These are phyloP conservation scores for Melangyna quadrimaculata DNA, from an alignment of 2,888 invertebrate species.

Conservation along the genomic window DNA sequence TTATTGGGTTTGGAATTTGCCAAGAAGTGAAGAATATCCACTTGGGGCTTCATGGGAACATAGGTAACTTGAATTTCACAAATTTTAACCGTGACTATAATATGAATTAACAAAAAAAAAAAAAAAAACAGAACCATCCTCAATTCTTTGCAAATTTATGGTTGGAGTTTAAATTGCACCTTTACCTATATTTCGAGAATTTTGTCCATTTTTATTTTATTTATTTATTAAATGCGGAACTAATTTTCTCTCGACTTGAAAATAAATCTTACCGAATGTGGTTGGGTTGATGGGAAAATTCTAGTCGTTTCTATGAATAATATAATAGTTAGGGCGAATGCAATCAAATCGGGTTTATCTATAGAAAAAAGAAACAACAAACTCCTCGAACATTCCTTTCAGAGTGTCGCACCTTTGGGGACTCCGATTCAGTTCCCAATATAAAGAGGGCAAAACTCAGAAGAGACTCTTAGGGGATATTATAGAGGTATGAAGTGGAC, in stretches of 20 bases:
- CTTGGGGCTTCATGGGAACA: slow-evolving; percentile 73
- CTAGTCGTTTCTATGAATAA: slow-evolving; percentile 18
- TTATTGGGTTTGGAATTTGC: slow-evolving; percentile 53
- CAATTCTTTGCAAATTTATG: not conserved
- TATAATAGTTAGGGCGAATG: slow-evolving; percentile 40
- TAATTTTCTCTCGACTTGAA: slow-evolving; percentile 2
- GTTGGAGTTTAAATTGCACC: not conserved
- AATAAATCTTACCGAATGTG: not conserved
- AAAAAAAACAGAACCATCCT: not conserved
- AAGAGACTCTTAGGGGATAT: slow-evolving; percentile 56
- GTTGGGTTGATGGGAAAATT: not conserved
- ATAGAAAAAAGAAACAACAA: not conserved
- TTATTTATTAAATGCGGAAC: slow-evolving; percentile 3
- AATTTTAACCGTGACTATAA: slow-evolving; percentile 52
- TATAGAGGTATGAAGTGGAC: slow-evolving; percentile 64
- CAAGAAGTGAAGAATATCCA: slow-evolving; percentile 60
- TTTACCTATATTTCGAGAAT: not conserved
- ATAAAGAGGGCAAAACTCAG: slow-evolving; percentile 17
- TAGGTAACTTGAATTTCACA: slow-evolving; percentile 73
- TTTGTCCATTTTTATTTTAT: not conserved
- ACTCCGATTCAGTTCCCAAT: not conserved
- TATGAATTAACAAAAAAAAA: not conserved
- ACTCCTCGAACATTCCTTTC: slow-evolving; percentile 38
- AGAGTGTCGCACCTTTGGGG: slow-evolving; percentile 9
- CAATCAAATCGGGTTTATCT: slow-evolving; percentile 66